A percentile compares a stretch with the other conserved stretches of the same genome.
These are phyloP conservation scores for Leptodirus hochenwartii DNA, from an alignment of 2,888 invertebrate species.

Conservation along the genomic window DNA sequence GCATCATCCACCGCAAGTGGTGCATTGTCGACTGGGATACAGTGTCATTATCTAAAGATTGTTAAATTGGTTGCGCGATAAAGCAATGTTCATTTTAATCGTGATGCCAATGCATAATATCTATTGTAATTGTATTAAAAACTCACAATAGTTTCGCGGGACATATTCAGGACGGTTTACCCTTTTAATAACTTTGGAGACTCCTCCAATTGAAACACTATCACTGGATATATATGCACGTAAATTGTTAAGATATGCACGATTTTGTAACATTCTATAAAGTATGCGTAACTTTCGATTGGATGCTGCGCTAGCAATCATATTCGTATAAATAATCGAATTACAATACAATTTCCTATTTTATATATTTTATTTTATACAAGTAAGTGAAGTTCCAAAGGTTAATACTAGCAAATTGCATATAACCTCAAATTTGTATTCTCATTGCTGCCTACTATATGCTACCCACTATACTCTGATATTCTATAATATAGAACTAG, in stretches of 20 bases:
- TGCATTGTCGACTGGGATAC: constrained; percentile 54
- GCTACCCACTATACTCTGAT: too few relatives aligned
- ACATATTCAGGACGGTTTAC: constrained; percentile 63
- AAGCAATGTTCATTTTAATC: too few relatives aligned
- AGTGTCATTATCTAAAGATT: constrained; percentile 32
- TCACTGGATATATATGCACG: constrained; percentile 27
- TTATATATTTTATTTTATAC: neutral
- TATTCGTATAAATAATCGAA: constrained; percentile 11
- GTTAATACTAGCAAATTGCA: too few relatives aligned
- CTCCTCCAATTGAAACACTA: constrained; percentile 55
- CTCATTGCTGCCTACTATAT: too few relatives aligned
- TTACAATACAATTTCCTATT: constrained; percentile 2
- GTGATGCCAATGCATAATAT: constrained; percentile 5
- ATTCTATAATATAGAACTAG: too few relatives aligned
- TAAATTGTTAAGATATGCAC: constrained; percentile 12
- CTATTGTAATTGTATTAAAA: constrained; percentile 7
- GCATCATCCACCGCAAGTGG: constrained; percentile 89
- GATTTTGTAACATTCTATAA: constrained; percentile 17
- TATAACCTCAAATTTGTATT: too few relatives aligned
- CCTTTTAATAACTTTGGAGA: constrained; percentile 40
- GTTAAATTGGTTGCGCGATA: constrained; percentile 4
- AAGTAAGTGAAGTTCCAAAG: constrained; percentile 13
- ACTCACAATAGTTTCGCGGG: constrained; percentile 68
- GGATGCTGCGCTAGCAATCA: constrained; percentile 15
- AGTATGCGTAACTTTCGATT: constrained; percentile 17